Conservation (phyloP, 2,113 vertebrate genomes). For the Actinemys pallida region DNA sequence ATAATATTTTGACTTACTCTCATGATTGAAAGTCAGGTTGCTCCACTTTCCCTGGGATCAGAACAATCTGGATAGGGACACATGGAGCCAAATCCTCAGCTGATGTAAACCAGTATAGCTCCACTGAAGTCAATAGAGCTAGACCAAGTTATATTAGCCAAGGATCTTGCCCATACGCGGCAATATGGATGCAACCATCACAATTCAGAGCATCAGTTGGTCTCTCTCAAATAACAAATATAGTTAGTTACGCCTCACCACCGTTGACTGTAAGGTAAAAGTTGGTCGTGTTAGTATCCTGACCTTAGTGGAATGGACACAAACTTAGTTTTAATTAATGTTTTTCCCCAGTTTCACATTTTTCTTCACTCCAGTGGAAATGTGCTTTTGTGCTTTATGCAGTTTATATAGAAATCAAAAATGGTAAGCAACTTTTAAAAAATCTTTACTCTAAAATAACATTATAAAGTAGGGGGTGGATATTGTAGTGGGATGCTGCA, state of each 20-base stretch:
- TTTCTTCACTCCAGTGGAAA: not conserved
- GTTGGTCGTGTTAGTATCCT: not conserved
- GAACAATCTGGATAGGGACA: not conserved
- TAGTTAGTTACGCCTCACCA: not conserved
- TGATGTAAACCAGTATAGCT: not conserved
- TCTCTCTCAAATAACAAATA: not conserved
- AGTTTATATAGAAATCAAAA: not conserved
- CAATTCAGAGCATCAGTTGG: not conserved
- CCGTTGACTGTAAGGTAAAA: not conserved
- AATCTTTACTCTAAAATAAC: slow-evolving; percentile 29
- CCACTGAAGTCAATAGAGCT: rapidly evolving
- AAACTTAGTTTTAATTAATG: rapidly evolving
- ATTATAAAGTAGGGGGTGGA: not conserved
- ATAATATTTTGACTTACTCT: not conserved
- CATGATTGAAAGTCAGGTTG: not conserved
- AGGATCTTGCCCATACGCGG: rapidly evolving
- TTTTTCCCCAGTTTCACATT: rapidly evolving
- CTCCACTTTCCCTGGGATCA: not conserved
- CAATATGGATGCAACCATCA: not conserved
- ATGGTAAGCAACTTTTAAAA: not conserved
- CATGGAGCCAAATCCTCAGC: not conserved
- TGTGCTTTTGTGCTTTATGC: rapidly evolving
- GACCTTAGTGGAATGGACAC: not conserved
- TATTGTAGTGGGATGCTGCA: slow-evolving; percentile 39
- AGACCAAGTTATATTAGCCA: not conserved